These are phyloP conservation scores for Drosophila suzukii DNA, from an alignment of 1,140 invertebrate genomes.

Conservation along the genomic window DNA sequence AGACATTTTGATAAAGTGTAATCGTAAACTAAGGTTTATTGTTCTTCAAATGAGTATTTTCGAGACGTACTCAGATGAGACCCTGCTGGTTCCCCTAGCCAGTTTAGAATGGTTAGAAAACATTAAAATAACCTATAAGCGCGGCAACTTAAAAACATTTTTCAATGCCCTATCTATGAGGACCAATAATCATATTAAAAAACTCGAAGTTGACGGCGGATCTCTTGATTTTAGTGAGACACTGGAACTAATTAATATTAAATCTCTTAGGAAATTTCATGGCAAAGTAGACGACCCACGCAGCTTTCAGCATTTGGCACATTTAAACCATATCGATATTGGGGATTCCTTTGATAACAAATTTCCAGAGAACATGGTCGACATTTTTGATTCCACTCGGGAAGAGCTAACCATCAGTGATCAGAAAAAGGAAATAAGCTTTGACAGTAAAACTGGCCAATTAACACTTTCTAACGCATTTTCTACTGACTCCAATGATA, in stretches of 20 bases:
- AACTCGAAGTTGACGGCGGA: background rate
- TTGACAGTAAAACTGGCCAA: background rate
- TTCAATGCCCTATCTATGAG: background rate
- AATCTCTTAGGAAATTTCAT: background rate
- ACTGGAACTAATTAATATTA: background rate
- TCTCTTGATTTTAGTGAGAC: conserved; percentile 10
- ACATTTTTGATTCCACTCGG: background rate
- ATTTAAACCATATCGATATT: background rate
- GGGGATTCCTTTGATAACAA: background rate
- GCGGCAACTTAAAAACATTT: background rate
- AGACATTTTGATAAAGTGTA: background rate
- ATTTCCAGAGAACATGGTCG: background rate
- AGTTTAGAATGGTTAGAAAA: background rate
- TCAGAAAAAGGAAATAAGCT: background rate
- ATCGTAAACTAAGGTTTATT: background rate
- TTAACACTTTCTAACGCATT: background rate
- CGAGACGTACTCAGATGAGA: background rate
- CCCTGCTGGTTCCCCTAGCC: background rate
- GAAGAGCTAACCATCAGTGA: background rate
- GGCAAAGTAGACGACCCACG: background rate
- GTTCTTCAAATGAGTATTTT: background rate
- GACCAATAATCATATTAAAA: background rate
- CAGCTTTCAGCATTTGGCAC: conserved; percentile 1
- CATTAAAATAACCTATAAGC: background rate
- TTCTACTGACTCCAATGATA: background rate